Evolutionary conservation across 2,113 vertebrate species (phyloP), one percentile per base, ranked within the genome.

Genomic region (Aspiorhynchus laticeps): DNA sequence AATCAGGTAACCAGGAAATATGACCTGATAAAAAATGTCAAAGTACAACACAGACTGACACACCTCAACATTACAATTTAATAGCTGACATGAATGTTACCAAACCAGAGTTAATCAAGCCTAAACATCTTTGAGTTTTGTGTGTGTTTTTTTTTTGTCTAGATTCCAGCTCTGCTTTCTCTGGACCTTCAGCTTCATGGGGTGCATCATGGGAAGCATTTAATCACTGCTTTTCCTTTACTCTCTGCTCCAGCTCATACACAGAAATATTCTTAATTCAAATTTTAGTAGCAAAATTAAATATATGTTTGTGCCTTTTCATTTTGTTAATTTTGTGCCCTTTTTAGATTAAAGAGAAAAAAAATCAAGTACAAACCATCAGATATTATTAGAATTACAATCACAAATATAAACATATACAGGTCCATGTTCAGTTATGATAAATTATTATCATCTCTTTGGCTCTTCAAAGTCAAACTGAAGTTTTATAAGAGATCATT

Each of bases 121-220:
- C n/a, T n/a, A n/a, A 69, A 17, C 26, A 67, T n/a, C n/a, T n/a
- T n/a, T n/a, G n/a, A n/a, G n/a, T 67, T 28, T 19, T 67, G 9
- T 61, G 2, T 63, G n/a, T 26, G n/a, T n/a, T 63, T 26, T 10
- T 26, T 63, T 11, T 59, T 10, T 24, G 0, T 24, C 59, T 59
- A 59, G 21, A 59, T 61, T 61, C 56, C n/a, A 63, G 56, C 21
- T 59, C 21, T 59, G 59, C 3, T 63, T n/a, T n/a, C 59, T 63
- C 63, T 31, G 28, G 63, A 7, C 28, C 14, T 67, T 65, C 63
- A 67, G 28, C 28, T 67, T 19, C 7, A 69, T 9, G 33, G 10
- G 31, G 67, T 71, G 65, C 65, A 67, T 67, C 65, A 67, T 67
- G 65, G 28, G 65, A 67, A 67, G 28, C 65, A 67, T 67, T 67